phyloP scores from a whole-genome alignment of 2,797 vertebrate species.

The Heteromormyrus szaboi region DNA sequence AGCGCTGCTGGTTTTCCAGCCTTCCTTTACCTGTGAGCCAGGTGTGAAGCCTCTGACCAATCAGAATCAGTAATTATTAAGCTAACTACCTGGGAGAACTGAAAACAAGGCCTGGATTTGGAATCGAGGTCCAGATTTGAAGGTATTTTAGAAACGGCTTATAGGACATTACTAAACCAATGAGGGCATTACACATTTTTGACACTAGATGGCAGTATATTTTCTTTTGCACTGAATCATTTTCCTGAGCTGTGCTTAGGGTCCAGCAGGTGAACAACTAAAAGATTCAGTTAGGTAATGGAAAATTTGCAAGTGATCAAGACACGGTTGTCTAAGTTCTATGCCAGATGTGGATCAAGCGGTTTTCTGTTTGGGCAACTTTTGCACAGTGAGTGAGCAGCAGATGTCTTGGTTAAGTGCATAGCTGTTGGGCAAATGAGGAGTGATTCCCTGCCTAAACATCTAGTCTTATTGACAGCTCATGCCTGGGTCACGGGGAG shows the following conservation, averaged over 20 bases:
- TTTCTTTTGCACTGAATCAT: background rate
- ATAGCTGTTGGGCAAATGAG: background rate
- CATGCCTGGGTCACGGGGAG: background rate
- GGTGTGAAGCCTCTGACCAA: too few species aligned
- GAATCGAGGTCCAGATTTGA: too few species aligned
- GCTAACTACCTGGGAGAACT: too few species aligned
- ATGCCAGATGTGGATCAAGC: background rate
- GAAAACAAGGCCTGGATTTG: too few species aligned
- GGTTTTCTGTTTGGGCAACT: background rate
- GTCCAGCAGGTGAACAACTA: background rate
- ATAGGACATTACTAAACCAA: background rate
- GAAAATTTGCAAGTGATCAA: background rate
- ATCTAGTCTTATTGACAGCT: background rate
- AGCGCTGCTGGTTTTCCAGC: too few species aligned
- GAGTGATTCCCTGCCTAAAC: constrained; percentile 1
- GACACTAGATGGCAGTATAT: background rate
- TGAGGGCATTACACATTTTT: background rate
- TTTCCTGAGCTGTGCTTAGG: background rate
- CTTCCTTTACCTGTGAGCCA: too few species aligned
- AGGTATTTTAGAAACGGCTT: background rate
- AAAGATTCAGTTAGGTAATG: background rate
- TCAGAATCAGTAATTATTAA: too few species aligned
- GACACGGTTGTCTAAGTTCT: background rate
- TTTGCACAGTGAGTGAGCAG: background rate
- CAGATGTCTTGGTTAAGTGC: background rate